phyloP scores from a whole-genome alignment of 2,888 invertebrate species.

The Colostygia pectinataria region DNA sequence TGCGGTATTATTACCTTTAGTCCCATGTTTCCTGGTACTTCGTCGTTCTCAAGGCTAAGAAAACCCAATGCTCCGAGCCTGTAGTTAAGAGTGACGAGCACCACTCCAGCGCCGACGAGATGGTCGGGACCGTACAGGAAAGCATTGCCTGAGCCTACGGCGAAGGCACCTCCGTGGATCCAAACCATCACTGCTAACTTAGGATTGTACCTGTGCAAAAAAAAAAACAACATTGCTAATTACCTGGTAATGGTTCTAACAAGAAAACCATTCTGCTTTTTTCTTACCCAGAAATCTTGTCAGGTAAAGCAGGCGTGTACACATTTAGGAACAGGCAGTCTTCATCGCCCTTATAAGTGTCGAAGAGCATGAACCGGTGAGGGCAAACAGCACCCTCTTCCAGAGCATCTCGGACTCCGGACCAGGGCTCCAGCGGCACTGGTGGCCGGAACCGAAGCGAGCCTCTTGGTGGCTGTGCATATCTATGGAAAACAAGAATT shows the following conservation, averaged over 20 bases:
- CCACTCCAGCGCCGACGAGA: constrained; percentile 82
- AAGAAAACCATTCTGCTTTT: too few relatives aligned
- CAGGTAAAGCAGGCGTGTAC: constrained; percentile 84
- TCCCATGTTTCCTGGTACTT: constrained; percentile 86
- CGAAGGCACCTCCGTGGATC: constrained; percentile 86
- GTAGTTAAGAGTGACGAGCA: constrained; percentile 86
- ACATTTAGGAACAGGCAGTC: constrained; percentile 88
- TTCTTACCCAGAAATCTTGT: constrained; percentile 67
- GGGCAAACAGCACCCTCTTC: constrained; percentile 88
- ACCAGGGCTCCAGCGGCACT: constrained; percentile 83
- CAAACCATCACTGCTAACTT: constrained; percentile 85
- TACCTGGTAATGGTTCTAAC: too few relatives aligned
- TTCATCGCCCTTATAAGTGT: constrained; percentile 85
- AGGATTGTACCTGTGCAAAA: constrained; percentile 68
- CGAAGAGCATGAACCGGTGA: constrained; percentile 86
- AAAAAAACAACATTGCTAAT: too few relatives aligned
- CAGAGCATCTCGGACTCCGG: constrained; percentile 85
- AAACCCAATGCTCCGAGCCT: constrained; percentile 85
- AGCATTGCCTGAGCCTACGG: constrained; percentile 84
- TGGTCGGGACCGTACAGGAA: constrained; percentile 85
- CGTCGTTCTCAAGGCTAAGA: constrained; percentile 83
- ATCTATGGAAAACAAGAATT: constrained; percentile 44
- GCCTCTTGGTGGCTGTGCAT: constrained; percentile 75
- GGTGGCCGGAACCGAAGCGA: constrained; percentile 82
- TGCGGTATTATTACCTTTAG: constrained; percentile 70